These are phyloP conservation scores for Campoplex nolae DNA, from an alignment of 2,888 invertebrate genomes.

Conservation along the genomic window DNA sequence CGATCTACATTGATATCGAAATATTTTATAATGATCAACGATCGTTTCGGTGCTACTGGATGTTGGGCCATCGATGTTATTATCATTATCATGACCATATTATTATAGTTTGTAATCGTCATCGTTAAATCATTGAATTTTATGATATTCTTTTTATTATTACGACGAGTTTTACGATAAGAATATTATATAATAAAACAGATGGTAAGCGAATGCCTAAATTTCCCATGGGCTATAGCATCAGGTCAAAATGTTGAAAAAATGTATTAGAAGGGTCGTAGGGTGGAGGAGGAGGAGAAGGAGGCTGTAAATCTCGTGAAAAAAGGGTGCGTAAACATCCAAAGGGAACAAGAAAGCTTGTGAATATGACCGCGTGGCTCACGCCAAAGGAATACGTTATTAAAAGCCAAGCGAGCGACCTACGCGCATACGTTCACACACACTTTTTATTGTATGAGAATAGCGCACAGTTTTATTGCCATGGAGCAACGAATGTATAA, in stretches of 20 bases:
- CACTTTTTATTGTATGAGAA: background rate
- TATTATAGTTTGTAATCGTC: too few species aligned
- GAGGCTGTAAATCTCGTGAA: slow-evolving; percentile 7
- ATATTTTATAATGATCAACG: background rate
- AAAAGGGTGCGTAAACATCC: slow-evolving; percentile 15
- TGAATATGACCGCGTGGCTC: slow-evolving; percentile 10
- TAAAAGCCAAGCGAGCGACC: background rate
- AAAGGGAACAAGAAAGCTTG: background rate
- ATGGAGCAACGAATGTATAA: background rate
- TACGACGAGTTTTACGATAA: background rate
- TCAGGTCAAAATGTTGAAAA: background rate
- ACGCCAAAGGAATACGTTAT: slow-evolving; percentile 4
- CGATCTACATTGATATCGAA: too few species aligned
- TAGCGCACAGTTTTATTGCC: background rate
- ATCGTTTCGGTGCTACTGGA: too few species aligned
- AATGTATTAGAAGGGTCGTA: background rate
- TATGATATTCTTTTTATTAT: too few species aligned
- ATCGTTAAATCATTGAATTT: background rate
- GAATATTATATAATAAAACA: background rate
- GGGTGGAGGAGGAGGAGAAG: background rate
- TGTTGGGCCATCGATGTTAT: too few species aligned
- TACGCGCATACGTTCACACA: background rate
- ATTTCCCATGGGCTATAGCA: background rate
- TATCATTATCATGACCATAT: too few species aligned
- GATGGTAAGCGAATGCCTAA: background rate